Evolutionary conservation across 2,888 invertebrate species (phyloP).

Genomic region (Phania funesta): DNA sequence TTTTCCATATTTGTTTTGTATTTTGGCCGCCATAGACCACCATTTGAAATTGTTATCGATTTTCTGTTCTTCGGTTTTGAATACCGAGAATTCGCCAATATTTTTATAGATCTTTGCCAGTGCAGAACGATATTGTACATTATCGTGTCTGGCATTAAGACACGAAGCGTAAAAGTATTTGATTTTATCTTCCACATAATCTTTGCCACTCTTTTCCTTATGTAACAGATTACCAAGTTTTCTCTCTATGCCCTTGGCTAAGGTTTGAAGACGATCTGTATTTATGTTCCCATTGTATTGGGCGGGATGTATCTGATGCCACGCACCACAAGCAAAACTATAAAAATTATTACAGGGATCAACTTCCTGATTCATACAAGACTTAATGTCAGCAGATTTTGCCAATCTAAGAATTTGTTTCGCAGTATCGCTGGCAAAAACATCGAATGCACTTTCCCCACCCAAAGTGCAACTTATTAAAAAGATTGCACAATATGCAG

Average conservation of each 20-base stretch:
- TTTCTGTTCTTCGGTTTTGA: conserved; percentile 43
- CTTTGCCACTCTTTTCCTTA: conserved; percentile 13
- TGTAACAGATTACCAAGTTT: conserved; percentile 69
- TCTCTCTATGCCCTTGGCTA: conserved; percentile 72
- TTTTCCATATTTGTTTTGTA: conserved; percentile 73
- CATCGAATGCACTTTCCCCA: conserved; percentile 33
- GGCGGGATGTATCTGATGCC: conserved; percentile 81
- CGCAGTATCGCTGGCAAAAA: conserved; percentile 70
- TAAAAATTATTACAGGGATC: conserved; percentile 92
- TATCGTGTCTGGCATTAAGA: conserved; percentile 57
- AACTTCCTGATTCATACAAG: conserved; percentile 85
- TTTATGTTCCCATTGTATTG: conserved; percentile 68
- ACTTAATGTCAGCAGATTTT: conserved; percentile 86
- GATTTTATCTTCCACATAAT: conserved; percentile 70
- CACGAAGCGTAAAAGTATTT: conserved; percentile 75
- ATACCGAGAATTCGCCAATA: conserved; percentile 72
- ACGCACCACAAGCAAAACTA: conserved; percentile 91
- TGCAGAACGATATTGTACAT: conserved; percentile 69
- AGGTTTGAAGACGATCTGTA: conserved; percentile 71
- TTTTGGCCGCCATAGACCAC: conserved; percentile 73
- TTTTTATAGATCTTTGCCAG: conserved; percentile 70
- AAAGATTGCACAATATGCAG: neutral
- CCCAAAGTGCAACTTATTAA: conserved; percentile 6
- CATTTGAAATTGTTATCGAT: conserved; percentile 72
- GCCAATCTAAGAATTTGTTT: conserved; percentile 82